Evolutionary conservation across 2,113 vertebrate genomes (phyloP).

Genomic region (Psilopogon haemacephalus): DNA sequence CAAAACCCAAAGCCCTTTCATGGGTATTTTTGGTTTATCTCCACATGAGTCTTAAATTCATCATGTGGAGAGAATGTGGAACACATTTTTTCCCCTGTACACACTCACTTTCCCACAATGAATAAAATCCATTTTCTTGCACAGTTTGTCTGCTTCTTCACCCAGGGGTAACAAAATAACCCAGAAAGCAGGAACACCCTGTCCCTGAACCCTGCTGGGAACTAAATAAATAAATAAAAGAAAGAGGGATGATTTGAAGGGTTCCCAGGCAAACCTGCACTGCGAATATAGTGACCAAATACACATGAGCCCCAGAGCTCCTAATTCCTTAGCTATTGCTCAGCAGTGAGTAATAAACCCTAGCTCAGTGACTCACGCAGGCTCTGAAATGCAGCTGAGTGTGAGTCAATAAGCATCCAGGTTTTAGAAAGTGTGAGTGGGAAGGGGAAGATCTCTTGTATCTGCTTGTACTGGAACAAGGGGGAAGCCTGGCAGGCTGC

Average conservation of each 20-base stretch:
- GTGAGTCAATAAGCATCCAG: neutral
- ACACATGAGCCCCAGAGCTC: conserved; percentile 1
- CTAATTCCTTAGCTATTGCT: conserved; percentile 56
- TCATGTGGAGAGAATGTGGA: conserved; percentile 54
- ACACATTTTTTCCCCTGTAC: neutral
- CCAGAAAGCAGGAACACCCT: conserved; percentile 42
- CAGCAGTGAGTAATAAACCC: conserved; percentile 52
- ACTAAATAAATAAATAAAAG: conserved; percentile 9
- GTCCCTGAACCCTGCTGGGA: conserved; percentile 24
- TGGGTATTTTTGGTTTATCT: conserved; percentile 61
- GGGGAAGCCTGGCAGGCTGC: neutral
- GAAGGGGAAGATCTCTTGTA: neutral
- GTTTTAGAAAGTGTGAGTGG: neutral
- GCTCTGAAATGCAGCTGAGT: neutral
- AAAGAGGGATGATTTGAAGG: neutral
- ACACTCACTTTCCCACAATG: conserved; percentile 50
- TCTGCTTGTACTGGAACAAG: neutral
- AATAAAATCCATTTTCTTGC: conserved; percentile 46
- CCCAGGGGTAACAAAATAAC: conserved; percentile 40
- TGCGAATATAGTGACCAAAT: neutral
- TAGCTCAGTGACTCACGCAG: conserved; percentile 5
- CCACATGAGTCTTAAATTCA: conserved; percentile 51
- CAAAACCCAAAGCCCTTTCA: conserved; percentile 47
- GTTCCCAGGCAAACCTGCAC: conserved; percentile 43
- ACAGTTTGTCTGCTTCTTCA: conserved; percentile 30